Base-by-base conservation (phyloP, 2,797 vertebrate species). In the Lepidocolaptes lacrymiger region DNA sequence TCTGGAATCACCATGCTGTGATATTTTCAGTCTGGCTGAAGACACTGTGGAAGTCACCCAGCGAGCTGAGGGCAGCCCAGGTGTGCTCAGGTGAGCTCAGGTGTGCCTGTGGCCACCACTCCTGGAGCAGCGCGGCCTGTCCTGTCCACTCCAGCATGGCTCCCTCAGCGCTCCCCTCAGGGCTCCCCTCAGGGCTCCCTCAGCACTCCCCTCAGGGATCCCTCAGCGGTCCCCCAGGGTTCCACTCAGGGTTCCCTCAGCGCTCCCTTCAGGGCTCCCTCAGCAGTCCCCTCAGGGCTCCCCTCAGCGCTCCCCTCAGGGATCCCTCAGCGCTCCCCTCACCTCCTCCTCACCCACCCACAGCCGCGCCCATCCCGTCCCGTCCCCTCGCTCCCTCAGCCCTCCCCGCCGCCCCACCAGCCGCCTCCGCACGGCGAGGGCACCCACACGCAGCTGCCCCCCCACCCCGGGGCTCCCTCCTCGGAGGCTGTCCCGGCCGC, bases 371-470 rank as follows among this genome's bases (percentile, higher is more conserved):
- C 49, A 15, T 49, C 51, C 58, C 9, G 66, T 23, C 24, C 61
- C 24, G 36, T 20, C 84, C 64, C 54, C 8, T 37, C 1, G 74
- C 94, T 23, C 77, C 81, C 89, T 87, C 84, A 87, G 85, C 93
- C 51, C 46, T 55, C 55, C 43, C 75, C 46, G 34, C 74, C 52
- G 54, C n/a, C 44, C 21, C 46, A 41, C 86, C 43, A 77, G 84
- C 55, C 73, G 89, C 91, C 87, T 27, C 84, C 74, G 32, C 77
- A 30, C 28, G 52, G 16, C 12, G 26, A 12, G 30, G 64, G 24
- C 69, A 78, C 72, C 34, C 68, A 55, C 48, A 11, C 43, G 22
- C 22, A 36, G 2, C 37, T 49, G 22, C 22, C 23, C 22, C 46
- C 12, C 23, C 46, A 46, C 22, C 21, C 22, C 22, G 46, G 46